A percentile compares a stretch with the other conserved stretches of the same genome.
Conservation (phyloP, 2,888 invertebrate genomes). For the Tricholauxania praeusta region DNA sequence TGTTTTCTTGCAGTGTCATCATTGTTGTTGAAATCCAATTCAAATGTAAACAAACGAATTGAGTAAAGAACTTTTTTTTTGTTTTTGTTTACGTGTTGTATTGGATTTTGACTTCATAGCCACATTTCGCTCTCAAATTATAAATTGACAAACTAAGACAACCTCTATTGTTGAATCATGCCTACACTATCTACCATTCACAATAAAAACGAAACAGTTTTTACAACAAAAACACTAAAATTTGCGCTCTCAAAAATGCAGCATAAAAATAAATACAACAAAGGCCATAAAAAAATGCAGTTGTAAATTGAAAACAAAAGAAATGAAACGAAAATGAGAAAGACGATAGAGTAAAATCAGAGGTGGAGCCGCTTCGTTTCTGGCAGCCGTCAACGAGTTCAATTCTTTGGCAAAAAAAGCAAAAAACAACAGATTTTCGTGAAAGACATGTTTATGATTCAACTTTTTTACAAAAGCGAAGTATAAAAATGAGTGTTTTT, state of each 20-base stretch:
- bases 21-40: no score
- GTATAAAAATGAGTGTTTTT: neutral
- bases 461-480: neutral
- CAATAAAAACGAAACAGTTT: no score
- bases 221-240: neutral
- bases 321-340: slow-evolving; percentile 12
- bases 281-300: neutral
- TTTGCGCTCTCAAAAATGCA: slow-evolving; percentile 2
- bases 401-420: slow-evolving; percentile 13
- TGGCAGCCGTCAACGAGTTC: neutral
- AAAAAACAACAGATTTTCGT: neutral
- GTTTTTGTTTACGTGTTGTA: no score
- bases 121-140: no score
- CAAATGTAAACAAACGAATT: no score
- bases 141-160: no score
- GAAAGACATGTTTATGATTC: neutral
- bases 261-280: neutral
- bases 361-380: neutral
- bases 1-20: no score
- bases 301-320: neutral
- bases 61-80: no score
- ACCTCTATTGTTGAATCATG: no score
- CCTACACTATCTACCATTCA: no score
- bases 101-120: no score
- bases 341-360: neutral